These are phyloP conservation scores for Furcifer pardalis DNA, from an alignment of 2,797 vertebrate genomes.

Conservation along the genomic window DNA sequence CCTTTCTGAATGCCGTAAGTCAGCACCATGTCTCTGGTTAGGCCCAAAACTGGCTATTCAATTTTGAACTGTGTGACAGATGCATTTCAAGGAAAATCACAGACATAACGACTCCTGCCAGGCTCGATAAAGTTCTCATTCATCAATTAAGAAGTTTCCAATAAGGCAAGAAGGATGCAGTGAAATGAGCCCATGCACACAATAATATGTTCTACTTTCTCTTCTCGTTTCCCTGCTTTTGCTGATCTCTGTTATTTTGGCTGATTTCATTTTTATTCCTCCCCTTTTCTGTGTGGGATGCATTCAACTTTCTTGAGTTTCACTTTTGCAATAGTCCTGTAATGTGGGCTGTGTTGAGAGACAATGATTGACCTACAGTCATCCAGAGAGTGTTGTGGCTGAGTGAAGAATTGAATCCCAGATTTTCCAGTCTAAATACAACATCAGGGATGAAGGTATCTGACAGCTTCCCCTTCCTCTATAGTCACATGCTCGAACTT, in stretches of 20 bases:
- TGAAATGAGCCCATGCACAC: constrained; percentile 76
- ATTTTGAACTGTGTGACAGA: constrained; percentile 82
- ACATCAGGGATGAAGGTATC: background rate
- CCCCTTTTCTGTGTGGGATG: background rate
- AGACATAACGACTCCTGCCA: constrained; percentile 87
- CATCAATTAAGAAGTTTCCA: constrained; percentile 87
- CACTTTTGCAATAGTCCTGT: background rate
- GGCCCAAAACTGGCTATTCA: constrained; percentile 78
- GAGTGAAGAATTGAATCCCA: background rate
- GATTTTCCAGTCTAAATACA: background rate
- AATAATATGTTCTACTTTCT: constrained; percentile 31
- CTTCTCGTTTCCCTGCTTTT: background rate
- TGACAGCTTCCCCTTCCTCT: background rate
- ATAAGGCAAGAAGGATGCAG: constrained; percentile 77
- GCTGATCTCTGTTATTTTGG: constrained; percentile 11
- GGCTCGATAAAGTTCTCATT: constrained; percentile 89
- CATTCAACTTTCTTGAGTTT: background rate
- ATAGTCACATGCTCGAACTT: background rate
- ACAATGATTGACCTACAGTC: background rate
- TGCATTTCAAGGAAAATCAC: constrained; percentile 89
- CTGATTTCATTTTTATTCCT: background rate
- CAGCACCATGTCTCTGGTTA: constrained; percentile 73
- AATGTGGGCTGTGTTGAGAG: background rate
- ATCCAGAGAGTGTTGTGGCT: background rate
- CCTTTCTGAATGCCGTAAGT: constrained; percentile 76